phyloP scores from a whole-genome alignment of 2,888 invertebrate species.

The Drosophila nr. perissopoda region DNA sequence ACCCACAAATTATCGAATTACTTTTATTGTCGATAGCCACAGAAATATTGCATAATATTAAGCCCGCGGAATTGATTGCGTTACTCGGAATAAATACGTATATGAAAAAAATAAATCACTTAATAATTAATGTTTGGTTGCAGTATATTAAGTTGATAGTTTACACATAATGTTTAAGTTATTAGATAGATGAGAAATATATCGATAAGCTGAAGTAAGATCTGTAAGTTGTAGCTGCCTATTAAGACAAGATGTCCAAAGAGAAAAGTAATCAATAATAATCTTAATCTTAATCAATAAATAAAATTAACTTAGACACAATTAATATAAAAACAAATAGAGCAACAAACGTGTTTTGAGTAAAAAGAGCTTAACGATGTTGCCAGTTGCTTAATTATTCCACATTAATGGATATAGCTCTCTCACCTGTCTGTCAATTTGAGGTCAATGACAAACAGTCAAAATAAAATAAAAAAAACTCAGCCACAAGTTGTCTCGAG shows the following conservation, averaged over 20 bases:
- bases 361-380: background rate
- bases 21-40: background rate
- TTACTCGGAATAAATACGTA: background rate
- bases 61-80: background rate
- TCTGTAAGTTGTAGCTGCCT: background rate
- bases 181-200: background rate
- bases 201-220: background rate
- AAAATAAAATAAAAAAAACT: conserved; percentile 2
- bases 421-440: conserved; percentile 2
- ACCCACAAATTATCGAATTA: background rate
- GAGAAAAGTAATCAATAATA: conserved; percentile 1
- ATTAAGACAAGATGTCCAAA: background rate
- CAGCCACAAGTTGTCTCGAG: conserved; percentile 6
- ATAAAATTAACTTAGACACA: background rate
- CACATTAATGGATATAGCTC: background rate
- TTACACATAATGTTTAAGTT: background rate
- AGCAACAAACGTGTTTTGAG: background rate
- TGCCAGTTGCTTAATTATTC: background rate
- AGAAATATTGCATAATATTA: background rate
- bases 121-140: background rate
- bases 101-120: background rate
- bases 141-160: background rate
- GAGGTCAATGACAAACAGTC: conserved; percentile 4
- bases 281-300: conserved; percentile 3
- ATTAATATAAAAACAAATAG: background rate